Evolutionary conservation across 2,888 invertebrate genomes (phyloP).

Genomic region (Phyto melanocephala): DNA sequence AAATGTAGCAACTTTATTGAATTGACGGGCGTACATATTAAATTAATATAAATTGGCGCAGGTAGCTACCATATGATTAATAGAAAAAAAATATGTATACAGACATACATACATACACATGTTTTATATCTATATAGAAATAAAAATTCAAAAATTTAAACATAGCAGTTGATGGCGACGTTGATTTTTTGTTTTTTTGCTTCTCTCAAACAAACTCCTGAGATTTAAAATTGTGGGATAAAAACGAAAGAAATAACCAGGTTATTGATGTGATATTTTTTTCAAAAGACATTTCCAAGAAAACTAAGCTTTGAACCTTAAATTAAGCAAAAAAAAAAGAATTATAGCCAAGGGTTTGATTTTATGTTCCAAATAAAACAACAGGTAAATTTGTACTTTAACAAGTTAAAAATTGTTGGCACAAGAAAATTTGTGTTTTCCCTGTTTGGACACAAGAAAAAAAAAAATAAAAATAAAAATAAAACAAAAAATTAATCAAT

Average conservation of each 20-base stretch:
- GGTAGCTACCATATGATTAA: conserved; percentile 66
- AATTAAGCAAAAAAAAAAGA: neutral
- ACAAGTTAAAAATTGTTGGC: too few relatives aligned
- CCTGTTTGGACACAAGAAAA: too few relatives aligned
- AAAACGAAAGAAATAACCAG: neutral
- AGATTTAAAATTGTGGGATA: conserved; percentile 16
- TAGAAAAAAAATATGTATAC: conserved; percentile 19
- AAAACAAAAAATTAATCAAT: neutral
- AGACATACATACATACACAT: too few relatives aligned
- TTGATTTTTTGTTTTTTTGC: too few relatives aligned
- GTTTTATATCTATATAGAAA: too few relatives aligned
- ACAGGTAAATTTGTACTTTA: conserved; percentile 28
- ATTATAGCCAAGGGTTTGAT: neutral
- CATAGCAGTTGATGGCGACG: conserved; percentile 35
- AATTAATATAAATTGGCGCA: conserved; percentile 73
- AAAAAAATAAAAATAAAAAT: conserved; percentile 1
- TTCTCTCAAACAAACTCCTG: conserved; percentile 13
- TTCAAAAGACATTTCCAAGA: conserved; percentile 47
- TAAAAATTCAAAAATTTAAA: neutral
- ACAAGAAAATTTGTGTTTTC: too few relatives aligned
- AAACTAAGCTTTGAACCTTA: conserved; percentile 11
- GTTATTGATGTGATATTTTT: conserved; percentile 48
- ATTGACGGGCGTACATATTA: conserved; percentile 76
- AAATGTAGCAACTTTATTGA: conserved; percentile 78
- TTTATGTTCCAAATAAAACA: neutral